Base-by-base conservation (phyloP, 2,888 invertebrate species). In the Drosophila austrosaltans region DNA sequence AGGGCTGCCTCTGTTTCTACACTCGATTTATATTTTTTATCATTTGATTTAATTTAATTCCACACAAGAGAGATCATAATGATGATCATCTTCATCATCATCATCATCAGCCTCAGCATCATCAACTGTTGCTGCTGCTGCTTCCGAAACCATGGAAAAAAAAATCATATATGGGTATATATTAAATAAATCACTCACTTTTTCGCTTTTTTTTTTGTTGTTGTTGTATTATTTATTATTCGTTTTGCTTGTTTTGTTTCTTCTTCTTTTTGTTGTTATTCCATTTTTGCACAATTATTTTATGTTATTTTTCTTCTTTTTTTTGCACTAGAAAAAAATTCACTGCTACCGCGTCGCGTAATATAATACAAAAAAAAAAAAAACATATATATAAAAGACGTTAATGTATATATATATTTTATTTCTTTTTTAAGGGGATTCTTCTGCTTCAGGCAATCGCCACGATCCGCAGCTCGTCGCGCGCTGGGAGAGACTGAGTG, bases 1-100 rank as follows among this genome's bases (percentile, higher is more conserved):
- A 82, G 87, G 79, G 87, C 81, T 75, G 81, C 85, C 78, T 78
- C 88, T 87, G 87, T 87, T 87, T 81, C 82, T 82, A 82, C 88
- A 82, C 89, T 87, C 89, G 83, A 87, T 83, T 83, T 83, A 87
- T 87, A 85, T 83, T 87, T 87, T 87, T 89, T 89, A 90, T 90
- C 90, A 91, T 91, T 90, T 88, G 85, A 90, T 90, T 90, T 90
- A 90, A 90, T 90, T 90, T 84, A 90, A 90, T 91, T 91, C 82
- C 48, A 57, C 48, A 44, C 63, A 28, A 40, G 36, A 28, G 48
- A 53, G 56, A 65, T 69, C 63, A 42, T 48, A 10, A 12, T 56
- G 40, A 42, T 64, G 36, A 53, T 32, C 30, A 72, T 63, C 59
- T 59, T 10, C 39, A 72, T 62, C 62, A 63, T 56, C 42, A 62